Evolutionary conservation across 2,797 vertebrate species (phyloP), one percentile per base, ranked within the genome.

Genomic region (Lophotriccus pileatus): DNA sequence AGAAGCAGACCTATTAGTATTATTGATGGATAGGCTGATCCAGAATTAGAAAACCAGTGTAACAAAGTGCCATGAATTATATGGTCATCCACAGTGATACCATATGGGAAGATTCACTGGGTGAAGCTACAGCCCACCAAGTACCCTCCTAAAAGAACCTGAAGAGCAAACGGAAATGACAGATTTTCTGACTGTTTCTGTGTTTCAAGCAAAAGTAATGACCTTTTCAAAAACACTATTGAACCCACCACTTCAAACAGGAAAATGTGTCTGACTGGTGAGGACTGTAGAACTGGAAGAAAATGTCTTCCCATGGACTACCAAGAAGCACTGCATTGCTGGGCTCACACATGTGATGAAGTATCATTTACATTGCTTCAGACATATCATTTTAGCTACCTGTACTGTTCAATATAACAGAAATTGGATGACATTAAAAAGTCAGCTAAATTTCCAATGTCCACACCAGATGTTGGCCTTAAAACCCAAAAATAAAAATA

Each of bases 291-390:
- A 79, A 58, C 16, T 66, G 37, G 7, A 87, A 58, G 44, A 91
- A 70, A 76, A 62, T 56, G 19, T 27, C 34, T 44, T 87, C 49
- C 16, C 44, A 3, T 14, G 7, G 13, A 49, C 19, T 44, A 19
- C 14, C 19, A 27, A 28, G 58, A 77, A 68, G 28, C 6, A 56
- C 14, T 28, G 4, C 12, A 47, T 13, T 67, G 7, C 9, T 5
- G 3, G 20, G 11, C 16, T 41, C 41, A 44, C 25, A n/a, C 0
- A 2, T 27, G 11, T 5, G 4, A 68, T 60, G 15, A 66, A 74
- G 9, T 27, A 67, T 17, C 3, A n/a, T 58, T 73, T 83, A 3
- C 20, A 47, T 27, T 72, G 21, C 20, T 81, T 84, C 20, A 36
- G 24, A 47, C 43, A 37, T 3, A 15, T 69, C 0, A 34, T 86